Base-by-base conservation (phyloP, 2,113 vertebrate species). In the Elephas maximus region DNA sequence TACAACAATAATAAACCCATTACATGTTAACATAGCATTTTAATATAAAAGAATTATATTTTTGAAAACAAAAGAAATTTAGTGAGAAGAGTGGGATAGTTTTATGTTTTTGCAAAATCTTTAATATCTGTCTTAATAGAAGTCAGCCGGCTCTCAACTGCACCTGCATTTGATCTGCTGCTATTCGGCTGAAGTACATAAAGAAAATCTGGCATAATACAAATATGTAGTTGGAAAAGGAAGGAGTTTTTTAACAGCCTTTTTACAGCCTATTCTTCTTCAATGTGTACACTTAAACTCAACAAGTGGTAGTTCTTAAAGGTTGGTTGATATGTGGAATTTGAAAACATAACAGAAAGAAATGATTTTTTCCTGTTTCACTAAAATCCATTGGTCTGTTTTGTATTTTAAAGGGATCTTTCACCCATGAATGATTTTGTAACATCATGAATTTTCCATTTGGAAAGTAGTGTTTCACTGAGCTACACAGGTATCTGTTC, bases 211-310 rank as follows among this genome's bases (percentile, higher is more conserved):
- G 67, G 71, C 65, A 33, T 95, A 24, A 69, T 2, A n/a, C 53
- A 91, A 79, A 93, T 69, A 95, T 5, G 5, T 8, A 48, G 26
- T 5, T 82, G 91, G 51, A 85, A 88, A 88, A 85, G 14, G 37
- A 8, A 78, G 44, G 24, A 65, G 33, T 73, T 41, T 90, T 71
- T 93, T 94, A 86, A 77, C 82, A 82, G 21, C 51, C 23, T 92
- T 86, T 92, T 94, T 14, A 78, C 44, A 73, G 24, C 51, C 8
- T 74, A 87, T 82, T 86, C 84, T 81, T 80, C 93, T 95, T 95
- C 53, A 82, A 44, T 81, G 78, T 9, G 37, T 44, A 77, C 17
- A 86, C 23, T 0, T 1, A 77, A 78, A 90, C 51, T 82, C 84
- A 95, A 33, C 23, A 91, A 76, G 11, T 20, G 37, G 44, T 73